Evolutionary conservation across 2,797 vertebrate genomes (phyloP), one percentile per base, ranked within the genome.

Genomic region (Phrynocephalus vlangalii): DNA sequence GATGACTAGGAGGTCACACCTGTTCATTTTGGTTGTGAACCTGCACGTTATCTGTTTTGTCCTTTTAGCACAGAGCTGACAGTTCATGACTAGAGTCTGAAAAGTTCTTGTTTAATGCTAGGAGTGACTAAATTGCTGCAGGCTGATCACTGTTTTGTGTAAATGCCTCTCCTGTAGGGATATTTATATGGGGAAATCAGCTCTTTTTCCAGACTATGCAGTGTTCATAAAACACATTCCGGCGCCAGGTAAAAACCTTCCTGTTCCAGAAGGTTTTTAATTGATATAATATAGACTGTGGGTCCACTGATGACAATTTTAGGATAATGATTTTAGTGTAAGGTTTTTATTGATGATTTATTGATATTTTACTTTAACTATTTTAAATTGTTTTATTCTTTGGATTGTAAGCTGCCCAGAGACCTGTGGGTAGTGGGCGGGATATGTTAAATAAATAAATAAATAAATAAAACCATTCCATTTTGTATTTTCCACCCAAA

Each of bases 141-240:
- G 68, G 50, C 50, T 79, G 68, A 86, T 20, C 24, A 48, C 63
- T 73, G 85, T 30, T 63, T 48, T 56, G 52, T 63, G 33, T 72
- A 73, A 86, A 86, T 20, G 28, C 48, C 78, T 80, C 50, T 79
- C 50, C 84, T 72, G 33, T 16, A n/a, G 67, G 60, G 16, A 33
- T 28, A 24, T 80, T 81, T 60, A 71, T 68, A 63, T n/a, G 60
- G 24, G 52, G 67, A 63, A 85, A 78, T 50, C 50, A 44, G 44
- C 16, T 26, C 79, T 60, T 33, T 60, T 15, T 56, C 48, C 68
- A 44, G 38, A 44, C 38, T 44, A 44, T 44, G 38, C 38, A 44
- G 38, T 78, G 75, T 63, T 63, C 18, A 18, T 63, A 63, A n/a
- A 48, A n/a, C 50, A 33, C 33, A 33, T 33, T 33, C 33, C 33